Conservation (phyloP, 2,113 vertebrate genomes). For the Crypturellus undulatus region DNA sequence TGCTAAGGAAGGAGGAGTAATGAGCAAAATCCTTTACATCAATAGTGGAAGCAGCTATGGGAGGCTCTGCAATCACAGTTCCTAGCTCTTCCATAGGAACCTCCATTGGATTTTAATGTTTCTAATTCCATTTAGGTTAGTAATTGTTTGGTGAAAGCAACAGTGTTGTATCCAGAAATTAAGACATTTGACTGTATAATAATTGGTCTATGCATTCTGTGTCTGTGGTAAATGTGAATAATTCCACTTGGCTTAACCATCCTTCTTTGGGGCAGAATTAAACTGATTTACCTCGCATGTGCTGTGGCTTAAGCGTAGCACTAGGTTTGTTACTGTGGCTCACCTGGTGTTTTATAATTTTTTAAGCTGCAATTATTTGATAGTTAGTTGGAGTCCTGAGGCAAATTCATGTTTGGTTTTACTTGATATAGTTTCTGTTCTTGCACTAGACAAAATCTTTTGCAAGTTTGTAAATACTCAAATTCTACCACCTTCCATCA, state of each 20-base stretch:
- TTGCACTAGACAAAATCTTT: neutral
- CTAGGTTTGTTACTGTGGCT: neutral
- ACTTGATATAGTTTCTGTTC: neutral
- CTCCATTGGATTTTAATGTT: neutral
- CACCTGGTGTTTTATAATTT: conserved; percentile 48
- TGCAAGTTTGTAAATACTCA: neutral
- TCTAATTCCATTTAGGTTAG: neutral
- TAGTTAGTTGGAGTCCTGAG: neutral
- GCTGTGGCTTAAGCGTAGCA: neutral
- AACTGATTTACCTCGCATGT: conserved; percentile 2
- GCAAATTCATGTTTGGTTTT: neutral
- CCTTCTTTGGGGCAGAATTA: neutral
- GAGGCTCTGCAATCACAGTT: neutral
- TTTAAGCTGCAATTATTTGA: conserved; percentile 51
- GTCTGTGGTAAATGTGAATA: neutral
- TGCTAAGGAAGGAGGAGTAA: neutral
- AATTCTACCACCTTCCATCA: neutral
- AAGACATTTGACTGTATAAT: neutral
- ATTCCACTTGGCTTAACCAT: neutral
- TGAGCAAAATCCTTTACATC: neutral
- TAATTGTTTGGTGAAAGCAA: neutral
- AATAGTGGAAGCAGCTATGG: neutral
- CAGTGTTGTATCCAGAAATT: neutral
- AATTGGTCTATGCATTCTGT: neutral
- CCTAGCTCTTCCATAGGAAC: neutral